Conservation (phyloP, 2,113 vertebrate species). For the Garra rufa region DNA sequence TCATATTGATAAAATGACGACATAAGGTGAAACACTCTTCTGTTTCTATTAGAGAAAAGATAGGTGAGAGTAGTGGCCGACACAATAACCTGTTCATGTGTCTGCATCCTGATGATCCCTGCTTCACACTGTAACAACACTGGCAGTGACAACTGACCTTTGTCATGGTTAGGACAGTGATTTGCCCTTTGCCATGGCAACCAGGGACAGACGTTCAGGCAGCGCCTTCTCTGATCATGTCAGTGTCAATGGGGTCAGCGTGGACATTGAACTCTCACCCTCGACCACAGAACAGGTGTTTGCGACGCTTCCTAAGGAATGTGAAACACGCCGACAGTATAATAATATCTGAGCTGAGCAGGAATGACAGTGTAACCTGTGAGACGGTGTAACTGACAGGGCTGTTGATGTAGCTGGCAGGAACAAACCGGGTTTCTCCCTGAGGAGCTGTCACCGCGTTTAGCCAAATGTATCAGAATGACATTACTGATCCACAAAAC, state of each 20-base stretch:
- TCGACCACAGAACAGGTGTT: slow-evolving; percentile 15
- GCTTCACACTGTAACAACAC: neutral
- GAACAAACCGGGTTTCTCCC: slow-evolving; percentile 49
- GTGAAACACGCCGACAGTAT: neutral
- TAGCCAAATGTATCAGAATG: slow-evolving; percentile 57
- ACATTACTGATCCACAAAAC: slow-evolving; percentile 54
- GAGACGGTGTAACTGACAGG: slow-evolving; percentile 55
- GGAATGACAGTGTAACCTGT: slow-evolving; percentile 47
- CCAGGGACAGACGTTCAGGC: slow-evolving; percentile 36
- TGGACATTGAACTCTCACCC: slow-evolving; percentile 35
- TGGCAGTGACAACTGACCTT: slow-evolving; percentile 49
- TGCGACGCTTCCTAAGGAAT: slow-evolving; percentile 27
- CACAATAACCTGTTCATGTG: slow-evolving; percentile 4
- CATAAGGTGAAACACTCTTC: neutral
- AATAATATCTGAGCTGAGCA: slow-evolving; percentile 37
- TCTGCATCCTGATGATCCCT: slow-evolving; percentile 23
- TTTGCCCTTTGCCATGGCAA: slow-evolving; percentile 39
- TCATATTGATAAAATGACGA: neutral
- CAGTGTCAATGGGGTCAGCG: slow-evolving; percentile 47
- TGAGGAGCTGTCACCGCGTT: slow-evolving; percentile 50
- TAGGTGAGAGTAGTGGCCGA: neutral
- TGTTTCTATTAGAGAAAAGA: neutral
- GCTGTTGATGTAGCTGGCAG: slow-evolving; percentile 46
- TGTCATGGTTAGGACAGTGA: slow-evolving; percentile 34
- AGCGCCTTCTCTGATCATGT: slow-evolving; percentile 41